phyloP scores from a whole-genome alignment of 2,888 invertebrate species.

The Hermaeophaga mercurialis region DNA sequence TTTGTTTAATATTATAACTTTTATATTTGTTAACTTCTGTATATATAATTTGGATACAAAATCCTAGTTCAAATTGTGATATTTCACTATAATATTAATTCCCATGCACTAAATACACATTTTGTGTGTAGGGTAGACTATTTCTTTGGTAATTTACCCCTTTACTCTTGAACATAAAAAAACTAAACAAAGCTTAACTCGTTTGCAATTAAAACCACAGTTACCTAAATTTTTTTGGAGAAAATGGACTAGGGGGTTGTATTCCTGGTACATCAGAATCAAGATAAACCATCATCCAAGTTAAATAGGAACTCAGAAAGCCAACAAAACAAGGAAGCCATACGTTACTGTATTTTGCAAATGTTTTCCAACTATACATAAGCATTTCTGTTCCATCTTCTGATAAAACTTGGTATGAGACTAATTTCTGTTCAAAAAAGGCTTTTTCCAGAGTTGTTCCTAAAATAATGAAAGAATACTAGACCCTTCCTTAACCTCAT shows the following conservation, averaged over 20 bases:
- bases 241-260: conserved; percentile 65
- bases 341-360: conserved; percentile 49
- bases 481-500: conserved; percentile 1
- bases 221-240: conserved; percentile 60
- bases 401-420: conserved; percentile 47
- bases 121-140: too few species aligned
- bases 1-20: too few species aligned
- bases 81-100: too few species aligned
- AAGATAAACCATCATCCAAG: conserved; percentile 65
- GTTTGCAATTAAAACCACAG: too few species aligned
- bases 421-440: conserved; percentile 48
- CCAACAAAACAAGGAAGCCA: conserved; percentile 59
- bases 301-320: conserved; percentile 60
- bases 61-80: too few species aligned
- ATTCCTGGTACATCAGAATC: conserved; percentile 67
- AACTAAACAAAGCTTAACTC: too few species aligned
- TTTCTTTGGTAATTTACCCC: too few species aligned
- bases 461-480: conserved; percentile 18
- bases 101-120: too few species aligned
- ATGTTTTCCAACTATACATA: conserved; percentile 50
- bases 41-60: too few species aligned
- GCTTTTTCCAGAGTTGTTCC: conserved; percentile 36
- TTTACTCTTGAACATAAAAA: too few species aligned
- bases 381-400: conserved; percentile 53
- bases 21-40: too few species aligned